phyloP scores from a whole-genome alignment of 2,888 invertebrate species.

The Erebia ligea region DNA sequence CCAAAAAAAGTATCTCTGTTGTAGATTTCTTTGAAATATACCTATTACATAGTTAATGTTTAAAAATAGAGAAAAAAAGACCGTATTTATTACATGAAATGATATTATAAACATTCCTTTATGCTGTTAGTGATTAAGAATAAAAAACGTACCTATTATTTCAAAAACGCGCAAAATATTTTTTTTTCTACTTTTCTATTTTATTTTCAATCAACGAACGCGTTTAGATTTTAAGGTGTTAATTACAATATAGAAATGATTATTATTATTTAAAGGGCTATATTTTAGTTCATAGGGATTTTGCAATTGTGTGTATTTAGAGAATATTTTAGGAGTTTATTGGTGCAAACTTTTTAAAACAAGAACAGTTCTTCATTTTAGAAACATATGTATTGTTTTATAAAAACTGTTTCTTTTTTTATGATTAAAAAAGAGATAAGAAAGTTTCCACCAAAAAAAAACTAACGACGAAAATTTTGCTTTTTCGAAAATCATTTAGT shows the following conservation, averaged over 20 bases:
- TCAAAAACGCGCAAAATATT: constrained; percentile 28
- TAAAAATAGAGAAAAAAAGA: constrained; percentile 4
- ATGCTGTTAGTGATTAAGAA: constrained; percentile 13
- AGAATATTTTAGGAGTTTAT: background rate
- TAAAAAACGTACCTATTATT: constrained; percentile 20
- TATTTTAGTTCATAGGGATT: constrained; percentile 18
- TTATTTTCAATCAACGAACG: constrained; percentile 16
- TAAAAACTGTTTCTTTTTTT: background rate
- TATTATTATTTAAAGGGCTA: constrained; percentile 5
- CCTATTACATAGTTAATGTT: background rate
- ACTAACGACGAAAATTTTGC: background rate
- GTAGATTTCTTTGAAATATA: constrained; percentile 11
- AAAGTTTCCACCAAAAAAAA: background rate
- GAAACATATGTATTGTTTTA: background rate
- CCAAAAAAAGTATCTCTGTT: background rate
- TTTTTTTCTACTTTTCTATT: constrained; percentile 16
- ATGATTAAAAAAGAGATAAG: background rate
- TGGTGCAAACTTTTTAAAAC: background rate
- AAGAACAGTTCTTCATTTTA: no score
- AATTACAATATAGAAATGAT: constrained; percentile 8
- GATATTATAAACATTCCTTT: constrained; percentile 22
- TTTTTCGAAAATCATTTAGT: constrained; percentile 37
- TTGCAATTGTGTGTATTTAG: constrained; percentile 18
- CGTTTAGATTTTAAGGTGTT: constrained; percentile 21
- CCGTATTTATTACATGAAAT: constrained; percentile 11